Evolutionary conservation across 2,113 vertebrate species (phyloP).

Genomic region (Condylura cristata): DNA sequence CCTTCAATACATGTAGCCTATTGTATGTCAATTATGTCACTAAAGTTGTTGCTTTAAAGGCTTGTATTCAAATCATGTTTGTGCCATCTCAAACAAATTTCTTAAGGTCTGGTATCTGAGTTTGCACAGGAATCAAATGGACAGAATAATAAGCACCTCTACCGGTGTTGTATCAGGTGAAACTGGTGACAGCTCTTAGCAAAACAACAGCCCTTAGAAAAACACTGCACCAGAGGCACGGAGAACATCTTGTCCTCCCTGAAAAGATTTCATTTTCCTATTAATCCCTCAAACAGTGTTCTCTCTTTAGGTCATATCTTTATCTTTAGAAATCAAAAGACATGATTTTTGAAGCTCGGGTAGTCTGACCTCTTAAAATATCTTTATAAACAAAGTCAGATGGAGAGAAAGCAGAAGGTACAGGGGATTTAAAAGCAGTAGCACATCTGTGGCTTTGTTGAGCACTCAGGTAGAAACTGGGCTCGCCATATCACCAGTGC

Average conservation of each 20-base stretch:
- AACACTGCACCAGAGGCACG: fast-evolving
- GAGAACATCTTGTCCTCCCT: background rate
- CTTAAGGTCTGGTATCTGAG: background rate
- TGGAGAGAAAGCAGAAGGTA: background rate
- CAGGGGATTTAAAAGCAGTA: background rate
- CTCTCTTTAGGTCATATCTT: background rate
- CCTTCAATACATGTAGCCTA: background rate
- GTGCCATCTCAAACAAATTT: background rate
- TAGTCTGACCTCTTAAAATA: background rate
- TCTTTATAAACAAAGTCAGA: background rate
- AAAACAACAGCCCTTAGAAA: background rate
- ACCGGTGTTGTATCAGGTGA: background rate
- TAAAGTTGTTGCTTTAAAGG: background rate
- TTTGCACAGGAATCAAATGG: background rate
- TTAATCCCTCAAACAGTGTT: background rate
- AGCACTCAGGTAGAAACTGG: background rate
- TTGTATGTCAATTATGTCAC: background rate
- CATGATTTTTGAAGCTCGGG: background rate
- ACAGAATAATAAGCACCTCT: background rate
- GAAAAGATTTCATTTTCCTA: background rate
- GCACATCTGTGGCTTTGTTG: background rate
- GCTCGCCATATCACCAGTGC: background rate
- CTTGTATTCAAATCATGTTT: background rate
- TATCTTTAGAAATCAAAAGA: constrained; percentile 39
- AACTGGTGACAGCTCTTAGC: no score